Conservation (phyloP, 2,797 vertebrate genomes). For the Ctenochaetus hawaiiensis region DNA sequence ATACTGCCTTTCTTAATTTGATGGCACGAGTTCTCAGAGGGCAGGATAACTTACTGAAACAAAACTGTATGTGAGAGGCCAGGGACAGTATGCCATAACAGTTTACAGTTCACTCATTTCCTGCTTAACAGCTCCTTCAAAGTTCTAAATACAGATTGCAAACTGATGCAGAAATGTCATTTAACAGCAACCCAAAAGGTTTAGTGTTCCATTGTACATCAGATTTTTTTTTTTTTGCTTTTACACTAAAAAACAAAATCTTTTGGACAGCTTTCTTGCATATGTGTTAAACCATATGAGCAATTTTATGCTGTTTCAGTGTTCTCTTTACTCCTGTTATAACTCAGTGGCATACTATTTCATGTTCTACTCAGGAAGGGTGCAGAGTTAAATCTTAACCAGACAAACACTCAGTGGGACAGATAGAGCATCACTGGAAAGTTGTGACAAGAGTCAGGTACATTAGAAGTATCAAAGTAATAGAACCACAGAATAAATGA, state of each 20-base stretch:
- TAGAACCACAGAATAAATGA: neutral
- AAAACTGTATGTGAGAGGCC: neutral
- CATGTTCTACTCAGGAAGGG: neutral
- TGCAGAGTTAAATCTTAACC: neutral
- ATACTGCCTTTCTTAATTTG: no score
- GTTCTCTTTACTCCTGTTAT: neutral
- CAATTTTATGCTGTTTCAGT: neutral
- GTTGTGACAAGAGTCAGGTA: neutral
- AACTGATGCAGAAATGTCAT: neutral
- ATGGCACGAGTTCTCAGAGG: neutral
- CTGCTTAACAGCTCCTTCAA: neutral
- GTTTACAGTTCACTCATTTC: neutral
- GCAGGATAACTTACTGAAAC: neutral
- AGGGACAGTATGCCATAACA: neutral
- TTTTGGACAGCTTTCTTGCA: neutral
- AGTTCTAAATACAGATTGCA: no score
- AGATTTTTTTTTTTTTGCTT: neutral
- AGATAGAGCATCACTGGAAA: neutral
- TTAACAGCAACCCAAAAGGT: slow-evolving; percentile 16
- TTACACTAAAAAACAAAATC: neutral
- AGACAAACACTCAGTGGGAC: neutral
- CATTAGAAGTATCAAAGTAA: neutral
- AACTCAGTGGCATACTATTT: neutral
- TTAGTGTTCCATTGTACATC: neutral
- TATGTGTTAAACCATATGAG: slow-evolving; percentile 1